Evolutionary conservation across 2,797 vertebrate genomes (phyloP).

Genomic region (Hapalemur alaotrensis): DNA sequence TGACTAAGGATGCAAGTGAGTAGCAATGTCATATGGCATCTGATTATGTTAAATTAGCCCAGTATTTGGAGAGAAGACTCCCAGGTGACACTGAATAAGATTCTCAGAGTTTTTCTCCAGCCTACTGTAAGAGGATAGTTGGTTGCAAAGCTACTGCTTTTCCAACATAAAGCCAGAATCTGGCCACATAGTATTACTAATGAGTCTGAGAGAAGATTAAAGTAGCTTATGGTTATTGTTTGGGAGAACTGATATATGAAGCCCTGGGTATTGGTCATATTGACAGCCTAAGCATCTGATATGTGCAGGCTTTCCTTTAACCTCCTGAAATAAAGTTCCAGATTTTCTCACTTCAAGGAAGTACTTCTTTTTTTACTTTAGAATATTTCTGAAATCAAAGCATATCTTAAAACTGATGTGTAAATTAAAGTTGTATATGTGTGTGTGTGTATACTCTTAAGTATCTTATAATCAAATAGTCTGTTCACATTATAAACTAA

Average conservation of each 20-base stretch:
- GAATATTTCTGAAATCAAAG: constrained; percentile 46
- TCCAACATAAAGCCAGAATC: constrained; percentile 29
- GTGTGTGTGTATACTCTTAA: not conserved
- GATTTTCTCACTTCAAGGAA: constrained; percentile 31
- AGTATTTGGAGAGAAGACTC: constrained; percentile 7
- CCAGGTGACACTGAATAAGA: not conserved
- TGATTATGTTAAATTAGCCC: constrained; percentile 20
- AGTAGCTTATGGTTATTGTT: not conserved
- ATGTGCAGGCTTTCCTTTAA: not conserved
- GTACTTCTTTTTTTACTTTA: constrained; percentile 8
- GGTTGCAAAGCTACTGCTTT: constrained; percentile 19
- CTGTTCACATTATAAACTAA: constrained; percentile 17
- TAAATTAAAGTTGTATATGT: not conserved
- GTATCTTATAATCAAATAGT: constrained; percentile 28
- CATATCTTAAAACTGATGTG: not conserved
- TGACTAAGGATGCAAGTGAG: not conserved
- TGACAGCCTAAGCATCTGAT: not conserved
- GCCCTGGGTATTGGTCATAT: not conserved
- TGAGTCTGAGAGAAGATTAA: constrained; percentile 6
- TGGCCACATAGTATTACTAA: not conserved
- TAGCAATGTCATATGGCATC: not conserved
- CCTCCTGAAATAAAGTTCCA: not conserved
- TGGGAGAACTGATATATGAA: constrained; percentile 3
- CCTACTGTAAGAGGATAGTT: not conserved
- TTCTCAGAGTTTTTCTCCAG: not conserved